These are phyloP conservation scores for Coreoperca whiteheadi DNA, from an alignment of 2,113 vertebrate genomes.

Conservation along the genomic window DNA sequence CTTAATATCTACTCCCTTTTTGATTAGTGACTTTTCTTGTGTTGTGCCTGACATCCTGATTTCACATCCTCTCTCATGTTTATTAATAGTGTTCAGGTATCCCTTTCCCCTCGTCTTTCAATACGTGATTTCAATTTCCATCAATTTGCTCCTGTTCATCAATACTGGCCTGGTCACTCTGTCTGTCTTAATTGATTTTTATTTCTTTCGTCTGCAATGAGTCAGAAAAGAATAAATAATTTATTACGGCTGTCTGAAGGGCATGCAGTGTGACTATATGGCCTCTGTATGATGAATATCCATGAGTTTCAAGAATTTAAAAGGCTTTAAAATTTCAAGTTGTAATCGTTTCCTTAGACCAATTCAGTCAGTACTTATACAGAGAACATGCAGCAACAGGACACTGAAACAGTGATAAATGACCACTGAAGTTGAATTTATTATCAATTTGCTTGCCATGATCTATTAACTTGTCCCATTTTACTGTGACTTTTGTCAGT, in stretches of 20 bases:
- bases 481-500: neutral
- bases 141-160: conserved; percentile 38
- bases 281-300: conserved; percentile 38
- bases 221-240: conserved; percentile 46
- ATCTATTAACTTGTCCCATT: conserved; percentile 35
- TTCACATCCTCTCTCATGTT: neutral
- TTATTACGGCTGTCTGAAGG: conserved; percentile 48
- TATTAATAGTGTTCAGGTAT: conserved; percentile 1
- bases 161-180: conserved; percentile 31
- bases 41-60: neutral
- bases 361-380: conserved; percentile 13
- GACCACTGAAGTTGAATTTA: conserved; percentile 13
- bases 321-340: conserved; percentile 39
- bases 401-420: conserved; percentile 39
- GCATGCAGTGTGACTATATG: conserved; percentile 18
- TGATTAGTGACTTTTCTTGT: neutral
- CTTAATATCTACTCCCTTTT: neutral
- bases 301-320: conserved; percentile 28
- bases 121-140: conserved; percentile 22
- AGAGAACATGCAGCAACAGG: neutral
- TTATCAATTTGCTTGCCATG: conserved; percentile 27
- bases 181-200: conserved; percentile 53
- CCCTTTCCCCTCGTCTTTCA: neutral
- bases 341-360: neutral
- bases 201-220: conserved; percentile 40